phyloP scores from a whole-genome alignment of 1,140 invertebrate species.

The Halotydeus destructor region DNA sequence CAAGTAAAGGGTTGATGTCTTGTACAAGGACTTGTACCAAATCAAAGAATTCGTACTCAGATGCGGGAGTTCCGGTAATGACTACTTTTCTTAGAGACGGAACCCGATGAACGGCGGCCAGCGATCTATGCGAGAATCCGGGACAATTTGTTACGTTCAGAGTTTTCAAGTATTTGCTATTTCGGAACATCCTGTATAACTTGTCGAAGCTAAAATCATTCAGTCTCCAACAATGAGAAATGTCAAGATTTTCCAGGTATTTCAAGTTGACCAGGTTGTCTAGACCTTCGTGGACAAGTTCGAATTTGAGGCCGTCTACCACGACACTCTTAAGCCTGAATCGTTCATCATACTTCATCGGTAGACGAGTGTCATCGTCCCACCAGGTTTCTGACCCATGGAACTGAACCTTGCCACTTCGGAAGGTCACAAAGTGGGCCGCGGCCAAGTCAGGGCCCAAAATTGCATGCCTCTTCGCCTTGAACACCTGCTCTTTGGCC shows the following conservation, averaged over 20 bases:
- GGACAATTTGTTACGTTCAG: slow-evolving; percentile 7
- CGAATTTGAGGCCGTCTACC: neutral
- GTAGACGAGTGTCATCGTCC: neutral
- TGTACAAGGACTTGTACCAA: slow-evolving; percentile 7
- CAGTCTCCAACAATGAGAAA: slow-evolving; percentile 4
- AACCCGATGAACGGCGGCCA: slow-evolving; percentile 10
- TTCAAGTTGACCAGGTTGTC: slow-evolving; percentile 11
- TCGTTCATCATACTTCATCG: slow-evolving; percentile 6
- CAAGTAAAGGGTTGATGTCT: slow-evolving; percentile 12
- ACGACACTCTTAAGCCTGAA: neutral
- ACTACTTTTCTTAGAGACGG: slow-evolving; percentile 8
- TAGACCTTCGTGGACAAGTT: slow-evolving; percentile 10
- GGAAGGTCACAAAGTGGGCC: slow-evolving; percentile 7
- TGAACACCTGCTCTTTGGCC: too few species aligned
- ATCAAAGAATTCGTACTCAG: slow-evolving; percentile 9
- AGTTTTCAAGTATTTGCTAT: slow-evolving; percentile 6
- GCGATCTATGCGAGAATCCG: neutral
- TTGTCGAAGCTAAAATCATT: slow-evolving; percentile 13
- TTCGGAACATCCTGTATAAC: slow-evolving; percentile 10
- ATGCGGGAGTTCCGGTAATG: slow-evolving; percentile 8
- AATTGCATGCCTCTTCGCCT: too few species aligned
- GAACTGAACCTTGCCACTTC: slow-evolving; percentile 10
- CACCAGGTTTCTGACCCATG: neutral
- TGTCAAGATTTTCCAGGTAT: slow-evolving; percentile 9
- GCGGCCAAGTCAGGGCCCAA: slow-evolving; percentile 12